A percentile compares a stretch with the other conserved stretches of the same genome.
These are phyloP conservation scores for Brachyptera putata DNA, from an alignment of 2,888 invertebrate genomes.

Conservation along the genomic window DNA sequence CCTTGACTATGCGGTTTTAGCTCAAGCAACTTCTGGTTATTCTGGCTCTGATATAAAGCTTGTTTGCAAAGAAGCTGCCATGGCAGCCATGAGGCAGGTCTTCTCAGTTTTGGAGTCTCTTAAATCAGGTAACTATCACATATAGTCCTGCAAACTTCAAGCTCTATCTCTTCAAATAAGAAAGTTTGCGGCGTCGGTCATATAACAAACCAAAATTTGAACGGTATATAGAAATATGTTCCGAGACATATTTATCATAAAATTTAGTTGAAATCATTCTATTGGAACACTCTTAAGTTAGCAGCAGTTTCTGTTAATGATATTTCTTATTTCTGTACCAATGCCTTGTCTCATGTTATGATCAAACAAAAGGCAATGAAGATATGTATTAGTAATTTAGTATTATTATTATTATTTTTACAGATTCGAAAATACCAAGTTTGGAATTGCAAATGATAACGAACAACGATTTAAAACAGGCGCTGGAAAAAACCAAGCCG, in stretches of 20 bases:
- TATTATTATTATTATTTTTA: slow-evolving; percentile 1
- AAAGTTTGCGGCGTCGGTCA: too few relatives aligned
- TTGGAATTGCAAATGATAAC: slow-evolving; percentile 40
- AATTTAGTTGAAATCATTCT: too few relatives aligned
- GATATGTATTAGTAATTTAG: too few relatives aligned
- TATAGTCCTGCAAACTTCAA: too few relatives aligned
- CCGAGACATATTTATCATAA: neutral
- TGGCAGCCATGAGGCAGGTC: slow-evolving; percentile 70
- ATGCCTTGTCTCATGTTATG: too few relatives aligned
- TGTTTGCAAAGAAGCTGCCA: slow-evolving; percentile 84
- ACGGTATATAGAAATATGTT: slow-evolving; percentile 23
- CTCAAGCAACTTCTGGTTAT: slow-evolving; percentile 63
- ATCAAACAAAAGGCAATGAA: too few relatives aligned
- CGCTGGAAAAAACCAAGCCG: slow-evolving; percentile 56
- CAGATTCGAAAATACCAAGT: slow-evolving; percentile 35
- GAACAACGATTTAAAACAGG: slow-evolving; percentile 48
- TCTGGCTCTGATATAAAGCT: slow-evolving; percentile 85
- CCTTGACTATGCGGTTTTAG: slow-evolving; percentile 46
- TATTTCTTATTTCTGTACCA: too few relatives aligned
- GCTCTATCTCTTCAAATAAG: too few relatives aligned
- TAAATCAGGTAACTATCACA: slow-evolving; percentile 25
- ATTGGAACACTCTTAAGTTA: too few relatives aligned
- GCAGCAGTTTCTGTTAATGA: too few relatives aligned
- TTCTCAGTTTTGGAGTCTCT: slow-evolving; percentile 48
- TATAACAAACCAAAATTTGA: too few relatives aligned